A percentile compares a stretch with the other conserved stretches of the same genome.
phyloP scores from a whole-genome alignment of 2,113 vertebrate genomes.

The Tetraodon nigroviridis region DNA sequence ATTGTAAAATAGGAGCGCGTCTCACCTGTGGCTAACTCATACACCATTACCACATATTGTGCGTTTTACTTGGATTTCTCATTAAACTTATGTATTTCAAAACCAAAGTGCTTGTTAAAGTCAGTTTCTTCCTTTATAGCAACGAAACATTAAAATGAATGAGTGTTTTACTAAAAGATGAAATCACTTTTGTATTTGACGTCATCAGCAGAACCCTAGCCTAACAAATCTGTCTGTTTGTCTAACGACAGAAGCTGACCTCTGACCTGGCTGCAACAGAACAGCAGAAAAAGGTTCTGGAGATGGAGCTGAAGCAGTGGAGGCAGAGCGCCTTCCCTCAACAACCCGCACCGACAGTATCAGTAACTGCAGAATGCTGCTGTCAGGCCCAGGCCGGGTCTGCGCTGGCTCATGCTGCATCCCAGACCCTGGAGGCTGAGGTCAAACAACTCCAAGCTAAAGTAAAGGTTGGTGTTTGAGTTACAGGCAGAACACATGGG shows the following conservation, averaged over 20 bases:
- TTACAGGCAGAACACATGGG: constrained; percentile 1
- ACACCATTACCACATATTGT: not conserved
- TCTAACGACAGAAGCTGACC: constrained; percentile 77
- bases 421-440: constrained; percentile 78
- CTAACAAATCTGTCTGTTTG: constrained; percentile 34
- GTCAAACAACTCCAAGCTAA: constrained; percentile 86
- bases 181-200: constrained; percentile 1
- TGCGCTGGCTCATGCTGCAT: constrained; percentile 59
- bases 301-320: constrained; percentile 76
- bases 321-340: constrained; percentile 76
- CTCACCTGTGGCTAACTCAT: constrained; percentile 12
- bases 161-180: not conserved
- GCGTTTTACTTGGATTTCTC: not conserved
- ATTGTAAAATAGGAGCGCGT: constrained; percentile 31
- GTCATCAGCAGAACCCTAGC: constrained; percentile 25
- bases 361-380: constrained; percentile 33
- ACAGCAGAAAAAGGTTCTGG: constrained; percentile 84
- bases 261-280: constrained; percentile 79
- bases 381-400: constrained; percentile 43
- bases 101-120: not conserved
- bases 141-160: not conserved
- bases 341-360: constrained; percentile 29
- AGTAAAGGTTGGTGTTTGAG: constrained; percentile 81
- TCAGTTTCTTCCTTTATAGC: not conserved
- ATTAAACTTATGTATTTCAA: not conserved